phyloP scores from a whole-genome alignment of 64 coral and sea anemone genomes.

The Montipora sp. region DNA sequence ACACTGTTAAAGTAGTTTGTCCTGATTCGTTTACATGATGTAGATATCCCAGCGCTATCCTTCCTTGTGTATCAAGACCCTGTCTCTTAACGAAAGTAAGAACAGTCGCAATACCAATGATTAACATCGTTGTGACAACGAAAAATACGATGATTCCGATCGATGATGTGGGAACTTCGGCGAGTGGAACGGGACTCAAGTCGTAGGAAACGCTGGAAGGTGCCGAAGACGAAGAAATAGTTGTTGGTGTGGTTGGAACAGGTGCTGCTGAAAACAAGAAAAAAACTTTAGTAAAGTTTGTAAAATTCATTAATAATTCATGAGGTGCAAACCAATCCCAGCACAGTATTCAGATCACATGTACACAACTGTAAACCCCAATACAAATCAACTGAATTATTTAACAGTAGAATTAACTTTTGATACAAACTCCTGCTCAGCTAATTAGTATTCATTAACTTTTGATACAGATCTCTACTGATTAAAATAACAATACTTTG shows the following conservation, averaged over 20 bases:
- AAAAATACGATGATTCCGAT: not conserved
- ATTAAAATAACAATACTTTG: too few relatives aligned
- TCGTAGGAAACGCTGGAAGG: not conserved
- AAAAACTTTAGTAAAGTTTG: not conserved
- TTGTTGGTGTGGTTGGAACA: not conserved
- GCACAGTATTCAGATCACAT: too few relatives aligned
- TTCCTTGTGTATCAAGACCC: not conserved
- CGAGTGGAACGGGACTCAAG: not conserved
- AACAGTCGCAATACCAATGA: not conserved
- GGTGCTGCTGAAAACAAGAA: conserved; percentile 3
- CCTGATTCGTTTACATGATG: not conserved
- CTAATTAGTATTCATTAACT: too few relatives aligned
- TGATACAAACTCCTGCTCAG: too few relatives aligned
- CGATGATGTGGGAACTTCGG: not conserved
- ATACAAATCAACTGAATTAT: too few relatives aligned
- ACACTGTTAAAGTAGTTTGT: not conserved
- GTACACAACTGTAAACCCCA: too few relatives aligned
- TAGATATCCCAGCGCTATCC: not conserved
- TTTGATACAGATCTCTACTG: too few relatives aligned
- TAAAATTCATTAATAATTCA: not conserved
- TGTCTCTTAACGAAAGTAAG: not conserved
- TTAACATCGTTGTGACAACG: not conserved
- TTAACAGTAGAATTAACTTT: too few relatives aligned
- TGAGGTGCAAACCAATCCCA: not conserved
- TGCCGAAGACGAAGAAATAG: not conserved